Percentiles rank a stretch among this genome's conserved stretches.
Conservation (phyloP, 2,797 vertebrate species). For the Gastrophryne carolinensis region DNA sequence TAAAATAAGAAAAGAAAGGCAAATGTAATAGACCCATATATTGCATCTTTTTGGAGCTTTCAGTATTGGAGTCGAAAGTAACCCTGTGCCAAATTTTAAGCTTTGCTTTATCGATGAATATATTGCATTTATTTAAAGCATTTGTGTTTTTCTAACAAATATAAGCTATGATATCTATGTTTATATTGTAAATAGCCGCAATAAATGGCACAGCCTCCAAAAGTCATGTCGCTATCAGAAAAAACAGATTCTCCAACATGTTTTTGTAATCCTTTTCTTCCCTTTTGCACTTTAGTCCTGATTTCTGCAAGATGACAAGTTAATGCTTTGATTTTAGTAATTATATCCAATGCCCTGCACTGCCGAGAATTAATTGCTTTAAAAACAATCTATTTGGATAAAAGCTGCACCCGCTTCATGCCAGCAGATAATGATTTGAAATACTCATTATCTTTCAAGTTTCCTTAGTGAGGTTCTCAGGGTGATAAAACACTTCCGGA, state of each 20-base stretch:
- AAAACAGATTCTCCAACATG: neutral
- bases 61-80: too few species aligned
- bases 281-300: neutral
- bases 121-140: too few species aligned
- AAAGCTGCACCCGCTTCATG: slow-evolving; percentile 11
- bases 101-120: too few species aligned
- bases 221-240: neutral
- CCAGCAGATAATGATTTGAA: slow-evolving; percentile 33
- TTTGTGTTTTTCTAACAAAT: too few species aligned
- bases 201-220: neutral
- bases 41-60: too few species aligned
- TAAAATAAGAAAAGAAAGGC: too few species aligned
- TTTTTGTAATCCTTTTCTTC: neutral
- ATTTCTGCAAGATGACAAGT: slow-evolving; percentile 15
- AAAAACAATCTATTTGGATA: slow-evolving; percentile 33
- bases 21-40: too few species aligned
- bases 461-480: neutral
- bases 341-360: slow-evolving; percentile 14
- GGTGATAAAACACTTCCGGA: neutral
- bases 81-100: too few species aligned
- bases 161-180: neutral
- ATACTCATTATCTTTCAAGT: slow-evolving; percentile 28
- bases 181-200: neutral
- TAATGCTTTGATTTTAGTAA: slow-evolving; percentile 20
- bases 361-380: slow-evolving; percentile 27